A percentile compares a stretch with the other conserved stretches of the same genome.
These are phyloP conservation scores for Leucopsar rothschildi DNA, from an alignment of 2,113 vertebrate species.

Conservation along the genomic window DNA sequence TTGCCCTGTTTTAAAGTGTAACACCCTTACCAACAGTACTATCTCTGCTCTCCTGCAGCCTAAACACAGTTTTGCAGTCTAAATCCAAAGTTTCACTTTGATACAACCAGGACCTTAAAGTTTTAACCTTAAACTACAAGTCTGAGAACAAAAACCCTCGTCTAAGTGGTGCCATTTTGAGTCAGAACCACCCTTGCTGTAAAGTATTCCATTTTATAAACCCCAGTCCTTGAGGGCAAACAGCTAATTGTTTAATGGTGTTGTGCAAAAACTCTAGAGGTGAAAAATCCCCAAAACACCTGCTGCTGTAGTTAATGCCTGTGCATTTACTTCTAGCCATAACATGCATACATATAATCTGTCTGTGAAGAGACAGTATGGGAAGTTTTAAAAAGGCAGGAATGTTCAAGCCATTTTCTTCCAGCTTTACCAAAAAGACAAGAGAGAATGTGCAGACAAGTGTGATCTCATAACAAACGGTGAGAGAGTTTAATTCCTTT, in stretches of 20 bases:
- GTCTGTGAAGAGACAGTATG: background rate
- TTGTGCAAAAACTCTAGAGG: background rate
- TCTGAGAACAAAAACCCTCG: background rate
- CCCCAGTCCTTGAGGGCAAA: conserved; percentile 20
- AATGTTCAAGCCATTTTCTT: background rate
- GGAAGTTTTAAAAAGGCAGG: conserved; percentile 10
- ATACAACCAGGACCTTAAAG: background rate
- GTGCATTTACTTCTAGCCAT: conserved; percentile 38
- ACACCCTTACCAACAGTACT: background rate
- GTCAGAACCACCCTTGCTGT: background rate
- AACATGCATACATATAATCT: conserved; percentile 23
- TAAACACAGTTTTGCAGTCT: background rate
- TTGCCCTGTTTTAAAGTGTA: background rate
- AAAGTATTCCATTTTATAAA: background rate
- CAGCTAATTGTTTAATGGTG: conserved; percentile 31
- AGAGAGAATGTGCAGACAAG: background rate
- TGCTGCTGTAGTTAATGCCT: conserved; percentile 18
- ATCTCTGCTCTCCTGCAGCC: background rate
- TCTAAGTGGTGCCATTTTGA: background rate
- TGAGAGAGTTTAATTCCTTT: background rate
- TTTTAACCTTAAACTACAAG: background rate
- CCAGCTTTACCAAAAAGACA: background rate
- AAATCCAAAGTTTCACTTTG: background rate
- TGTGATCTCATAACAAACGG: background rate
- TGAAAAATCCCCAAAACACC: conserved; percentile 18